Evolutionary conservation across 53 echinoderm and acorn worm genomes (phyloP), one percentile per base, ranked within the genome.

Genomic region (Crossaster papposus): DNA sequence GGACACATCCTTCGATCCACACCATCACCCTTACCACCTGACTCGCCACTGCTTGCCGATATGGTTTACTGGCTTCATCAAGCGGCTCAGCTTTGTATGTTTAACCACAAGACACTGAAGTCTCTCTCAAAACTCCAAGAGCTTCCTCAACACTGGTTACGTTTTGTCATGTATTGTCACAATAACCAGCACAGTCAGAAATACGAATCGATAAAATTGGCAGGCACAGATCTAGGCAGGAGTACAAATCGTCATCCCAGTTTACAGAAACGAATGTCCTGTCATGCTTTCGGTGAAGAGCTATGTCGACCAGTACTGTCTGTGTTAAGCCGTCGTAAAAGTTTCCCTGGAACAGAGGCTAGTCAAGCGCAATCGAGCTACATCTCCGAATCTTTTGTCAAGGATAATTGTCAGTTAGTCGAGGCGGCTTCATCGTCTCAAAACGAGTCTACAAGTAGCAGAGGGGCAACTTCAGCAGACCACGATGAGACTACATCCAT

Each of bases 31-130:
- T 33, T 36, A 5, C 18, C 63, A 34, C 20, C 7, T 2, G 8
- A 17, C 3, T n/a, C 17, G 10, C 24, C 81, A 22, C 2, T 81
- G n/a, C 37, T 81, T 22, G 64, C 64, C 35, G 64, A 81, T 36
- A 63, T 81, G 64, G 63, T 81, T 10, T 64, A 81, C 37, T 81
- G 81, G 81, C 62, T 81, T 11, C 63, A 81, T 18, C 35, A 36
- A 63, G 64, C 23, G 14, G 81, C 81, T 28, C 1, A 64, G 34
- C 1, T 34, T 5, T 11, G 1, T 22, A 17, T 53, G 14, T 11
- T 18, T 13, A 80, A 14, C 14, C 0, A 32, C 2, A 54, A 55
- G 80, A 32, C 37, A 18, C 18, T 23, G 0, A 8, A 11, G 23
- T 6, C 30, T 2, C 23, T 81, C 63, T 4, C 22, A 2, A 14